Evolutionary conservation across 2,888 invertebrate species (phyloP).

Genomic region (Endotricha flammealis): DNA sequence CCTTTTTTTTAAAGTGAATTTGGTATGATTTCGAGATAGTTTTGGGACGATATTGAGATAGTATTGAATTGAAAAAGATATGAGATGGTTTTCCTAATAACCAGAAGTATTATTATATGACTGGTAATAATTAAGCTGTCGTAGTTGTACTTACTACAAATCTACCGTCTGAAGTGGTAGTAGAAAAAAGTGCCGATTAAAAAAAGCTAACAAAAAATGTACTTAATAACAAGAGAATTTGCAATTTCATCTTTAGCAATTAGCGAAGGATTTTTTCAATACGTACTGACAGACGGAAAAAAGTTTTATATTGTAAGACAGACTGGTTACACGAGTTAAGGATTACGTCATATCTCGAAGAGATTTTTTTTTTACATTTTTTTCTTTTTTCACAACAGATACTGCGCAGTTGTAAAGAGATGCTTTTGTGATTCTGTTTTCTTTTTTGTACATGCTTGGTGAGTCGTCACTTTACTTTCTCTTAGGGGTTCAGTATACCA

Average conservation of each 20-base stretch:
- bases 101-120: no score
- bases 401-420: conserved; percentile 37
- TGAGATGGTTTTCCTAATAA: no score
- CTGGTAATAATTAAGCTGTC: no score
- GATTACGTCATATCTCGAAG: conserved; percentile 43
- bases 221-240: no score
- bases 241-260: neutral
- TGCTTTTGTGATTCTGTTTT: conserved; percentile 31
- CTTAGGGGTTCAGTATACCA: conserved; percentile 15
- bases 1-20: no score
- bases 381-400: conserved; percentile 27
- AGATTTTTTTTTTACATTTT: conserved; percentile 26
- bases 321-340: conserved; percentile 14
- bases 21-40: no score
- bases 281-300: conserved; percentile 13
- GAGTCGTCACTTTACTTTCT: conserved; percentile 11
- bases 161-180: no score
- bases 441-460: conserved; percentile 8
- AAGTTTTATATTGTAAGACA: neutral
- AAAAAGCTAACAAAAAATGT: no score
- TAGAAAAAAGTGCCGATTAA: no score
- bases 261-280: neutral
- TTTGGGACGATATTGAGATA: no score
- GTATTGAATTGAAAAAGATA: no score
- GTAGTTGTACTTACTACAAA: no score